Conservation (phyloP, 1,140 invertebrate species). For the Babylonia areolata region DNA sequence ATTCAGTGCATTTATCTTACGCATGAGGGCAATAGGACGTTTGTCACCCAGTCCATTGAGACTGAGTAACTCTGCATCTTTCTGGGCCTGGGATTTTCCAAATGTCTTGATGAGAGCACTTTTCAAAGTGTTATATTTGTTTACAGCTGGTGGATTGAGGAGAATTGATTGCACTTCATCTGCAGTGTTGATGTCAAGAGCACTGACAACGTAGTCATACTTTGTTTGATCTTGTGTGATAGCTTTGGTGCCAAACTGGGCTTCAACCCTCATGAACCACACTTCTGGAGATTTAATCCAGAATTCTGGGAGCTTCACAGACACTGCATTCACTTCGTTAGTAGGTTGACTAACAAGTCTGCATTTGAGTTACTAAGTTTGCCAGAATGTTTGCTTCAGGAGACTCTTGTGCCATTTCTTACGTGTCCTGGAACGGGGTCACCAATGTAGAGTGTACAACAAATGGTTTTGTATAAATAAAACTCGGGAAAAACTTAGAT, state of each 20-base stretch:
- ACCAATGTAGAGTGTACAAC: background rate
- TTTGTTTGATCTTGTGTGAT: slow-evolving; percentile 7
- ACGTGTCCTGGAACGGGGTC: background rate
- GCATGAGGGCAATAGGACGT: background rate
- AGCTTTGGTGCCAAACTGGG: background rate
- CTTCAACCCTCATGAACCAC: background rate
- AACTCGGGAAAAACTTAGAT: too few species aligned
- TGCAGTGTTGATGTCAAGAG: background rate
- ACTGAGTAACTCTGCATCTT: background rate
- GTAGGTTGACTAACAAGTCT: background rate
- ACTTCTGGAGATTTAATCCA: background rate
- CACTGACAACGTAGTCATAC: slow-evolving; percentile 13
- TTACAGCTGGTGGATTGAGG: background rate
- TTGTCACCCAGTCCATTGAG: slow-evolving; percentile 2
- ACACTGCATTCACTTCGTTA: background rate
- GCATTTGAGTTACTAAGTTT: background rate
- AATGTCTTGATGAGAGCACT: background rate
- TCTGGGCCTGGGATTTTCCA: background rate
- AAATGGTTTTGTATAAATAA: too few species aligned
- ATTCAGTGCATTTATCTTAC: background rate
- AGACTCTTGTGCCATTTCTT: background rate
- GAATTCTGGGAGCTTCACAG: background rate
- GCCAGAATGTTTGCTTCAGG: background rate
- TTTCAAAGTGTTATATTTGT: background rate
- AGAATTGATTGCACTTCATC: slow-evolving; percentile 1